Evolutionary conservation across 1,140 invertebrate genomes (phyloP), one percentile per base, ranked within the genome.

Genomic region (Sycobia sp.): DNA sequence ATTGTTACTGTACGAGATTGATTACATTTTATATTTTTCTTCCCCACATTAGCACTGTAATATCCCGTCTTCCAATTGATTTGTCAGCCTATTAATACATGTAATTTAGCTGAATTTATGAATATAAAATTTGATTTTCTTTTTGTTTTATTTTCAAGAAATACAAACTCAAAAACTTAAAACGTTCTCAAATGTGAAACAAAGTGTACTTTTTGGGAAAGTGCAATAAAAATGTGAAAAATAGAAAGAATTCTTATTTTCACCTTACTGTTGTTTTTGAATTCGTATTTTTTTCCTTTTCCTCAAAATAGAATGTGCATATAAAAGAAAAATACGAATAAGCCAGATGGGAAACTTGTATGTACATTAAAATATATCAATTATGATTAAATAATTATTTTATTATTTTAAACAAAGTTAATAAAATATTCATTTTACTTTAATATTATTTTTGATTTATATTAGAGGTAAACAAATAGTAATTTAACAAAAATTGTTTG

Each of bases 151-250:
- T 22, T 39, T 50, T 25, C 27, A 61, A 50, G 8, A 41, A 54
- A 55, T 36, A 47, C 10, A 54, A 51, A 62, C 11, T 36, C 1
- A 38, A 53, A 64, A 44, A n/a, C 13, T 27, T n/a, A 29, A 14
- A n/a, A n/a, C 50, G 54, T 57, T 58, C 34, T 59, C 14, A 41
- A 60, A 41, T 20, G 56, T 59, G 13, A 25, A 65, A 7, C 56
- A 69, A 75, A 71, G 65, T 76, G 73, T 76, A 75, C 66, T 71
- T 69, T 73, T 70, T 74, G 73, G 75, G 73, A 75, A 76, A 77
- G 73, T 77, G 73, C 75, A 77, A 77, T 77, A 77, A 77, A 73
- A 74, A 67, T 47, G 16, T 47, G 32, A n/a, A 47, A 59, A 47
- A 66, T 54, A 58, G n/a, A 54, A 50, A 59, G 18, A 43, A 64